A percentile compares a stretch with the other conserved stretches of the same genome.
Conservation (phyloP, 2,888 invertebrate genomes). For the Dynastes maya region DNA sequence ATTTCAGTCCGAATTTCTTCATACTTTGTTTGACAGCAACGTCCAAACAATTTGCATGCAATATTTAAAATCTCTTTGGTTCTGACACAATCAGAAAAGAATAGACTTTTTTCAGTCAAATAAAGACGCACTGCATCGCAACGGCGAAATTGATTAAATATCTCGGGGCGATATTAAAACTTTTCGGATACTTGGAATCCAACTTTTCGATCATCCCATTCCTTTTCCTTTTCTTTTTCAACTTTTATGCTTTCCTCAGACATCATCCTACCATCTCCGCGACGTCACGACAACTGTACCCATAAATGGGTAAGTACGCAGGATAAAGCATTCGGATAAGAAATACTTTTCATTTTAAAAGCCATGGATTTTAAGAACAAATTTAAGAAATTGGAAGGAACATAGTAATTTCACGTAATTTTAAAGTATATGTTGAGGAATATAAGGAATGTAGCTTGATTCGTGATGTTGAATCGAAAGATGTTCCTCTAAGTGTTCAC, state of each 20-base stretch:
- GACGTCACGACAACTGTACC: neutral
- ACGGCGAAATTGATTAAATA: conserved; percentile 38
- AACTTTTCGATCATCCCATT: conserved; percentile 38
- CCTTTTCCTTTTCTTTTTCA: conserved; percentile 16
- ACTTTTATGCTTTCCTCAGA: neutral
- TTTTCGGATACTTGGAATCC: conserved; percentile 42
- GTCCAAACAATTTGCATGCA: conserved; percentile 27
- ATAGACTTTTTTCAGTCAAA: conserved; percentile 21
- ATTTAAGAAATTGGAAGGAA: too few species aligned
- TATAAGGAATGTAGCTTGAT: neutral
- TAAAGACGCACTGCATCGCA: conserved; percentile 21
- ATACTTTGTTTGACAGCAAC: neutral
- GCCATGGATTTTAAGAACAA: too few species aligned
- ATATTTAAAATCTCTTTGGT: conserved; percentile 34
- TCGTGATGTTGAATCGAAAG: too few species aligned
- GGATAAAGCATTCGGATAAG: neutral
- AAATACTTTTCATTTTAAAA: too few species aligned
- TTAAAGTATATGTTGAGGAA: too few species aligned
- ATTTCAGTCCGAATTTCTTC: conserved; percentile 19
- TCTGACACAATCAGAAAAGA: conserved; percentile 23
- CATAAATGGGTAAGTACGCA: neutral
- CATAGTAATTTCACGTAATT: too few species aligned
- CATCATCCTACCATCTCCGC: neutral
- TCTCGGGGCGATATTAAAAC: conserved; percentile 42
- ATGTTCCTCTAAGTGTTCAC: too few species aligned